phyloP scores from a whole-genome alignment of 2,113 vertebrate species.

The Pterocles burchelli region DNA sequence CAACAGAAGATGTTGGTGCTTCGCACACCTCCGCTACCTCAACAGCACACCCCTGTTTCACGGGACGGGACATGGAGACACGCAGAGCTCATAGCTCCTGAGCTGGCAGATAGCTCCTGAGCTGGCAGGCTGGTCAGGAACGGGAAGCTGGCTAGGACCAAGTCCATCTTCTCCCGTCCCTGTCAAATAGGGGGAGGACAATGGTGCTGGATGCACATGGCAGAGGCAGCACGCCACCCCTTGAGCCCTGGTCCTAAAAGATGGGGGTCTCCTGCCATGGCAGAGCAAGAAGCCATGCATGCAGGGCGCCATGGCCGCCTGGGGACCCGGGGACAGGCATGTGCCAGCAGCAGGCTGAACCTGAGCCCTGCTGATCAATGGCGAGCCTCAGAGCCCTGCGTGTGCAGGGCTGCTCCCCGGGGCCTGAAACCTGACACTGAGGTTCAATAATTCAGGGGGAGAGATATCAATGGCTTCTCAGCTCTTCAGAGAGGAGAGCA shows the following conservation, averaged over 20 bases:
- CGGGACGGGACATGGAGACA: not conserved
- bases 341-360: constrained; percentile 68
- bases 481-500: constrained; percentile 88
- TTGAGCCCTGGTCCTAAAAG: not conserved
- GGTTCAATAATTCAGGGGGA: constrained; percentile 84
- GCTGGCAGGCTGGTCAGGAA: not conserved
- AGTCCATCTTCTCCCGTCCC: not conserved
- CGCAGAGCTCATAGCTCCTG: not conserved
- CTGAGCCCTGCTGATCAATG: constrained; percentile 83
- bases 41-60: not conserved
- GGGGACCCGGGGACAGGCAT: not conserved
- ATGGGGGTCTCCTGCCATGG: not conserved
- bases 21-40: accelerated
- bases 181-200: not conserved
- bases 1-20: not conserved
- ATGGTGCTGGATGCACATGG: accelerated
- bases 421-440: constrained; percentile 77
- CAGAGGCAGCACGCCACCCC: not conserved
- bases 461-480: constrained; percentile 85
- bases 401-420: constrained; percentile 47
- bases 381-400: not conserved
- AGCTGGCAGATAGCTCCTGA: not conserved
- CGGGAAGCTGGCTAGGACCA: not conserved
- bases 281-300: not conserved
- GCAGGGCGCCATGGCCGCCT: not conserved